These are phyloP conservation scores for Lepisosteus oculatus DNA, from an alignment of 2,113 vertebrate species.

Conservation along the genomic window DNA sequence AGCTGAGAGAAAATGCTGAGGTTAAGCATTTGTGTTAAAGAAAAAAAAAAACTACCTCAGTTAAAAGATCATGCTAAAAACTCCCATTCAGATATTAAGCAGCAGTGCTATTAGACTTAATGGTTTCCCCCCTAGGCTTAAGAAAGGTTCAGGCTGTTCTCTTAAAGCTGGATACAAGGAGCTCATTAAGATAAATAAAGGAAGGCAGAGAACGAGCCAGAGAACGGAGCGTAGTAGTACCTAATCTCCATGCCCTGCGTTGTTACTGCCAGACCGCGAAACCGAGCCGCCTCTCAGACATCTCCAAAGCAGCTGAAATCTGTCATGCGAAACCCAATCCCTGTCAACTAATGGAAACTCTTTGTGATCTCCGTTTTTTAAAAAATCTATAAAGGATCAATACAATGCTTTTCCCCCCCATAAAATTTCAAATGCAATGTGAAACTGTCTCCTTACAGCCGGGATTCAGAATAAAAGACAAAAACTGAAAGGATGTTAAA, in stretches of 20 bases:
- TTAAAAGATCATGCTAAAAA: conserved; percentile 41
- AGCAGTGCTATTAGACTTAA: conserved; percentile 63
- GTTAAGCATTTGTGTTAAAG: too few species aligned
- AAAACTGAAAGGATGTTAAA: too few species aligned
- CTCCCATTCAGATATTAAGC: conserved; percentile 59
- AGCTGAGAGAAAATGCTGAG: too few species aligned
- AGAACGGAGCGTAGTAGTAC: conserved; percentile 15
- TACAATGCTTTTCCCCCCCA: conserved; percentile 52
- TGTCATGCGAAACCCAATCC: conserved; percentile 66
- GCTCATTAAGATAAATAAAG: conserved; percentile 76
- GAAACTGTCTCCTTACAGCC: too few species aligned
- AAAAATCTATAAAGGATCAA: conserved; percentile 73
- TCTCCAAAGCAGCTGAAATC: conserved; percentile 55
- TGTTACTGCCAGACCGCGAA: conserved; percentile 49
- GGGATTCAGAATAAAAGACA: conserved; percentile 13
- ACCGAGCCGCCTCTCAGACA: conserved; percentile 52
- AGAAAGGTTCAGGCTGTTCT: conserved; percentile 49
- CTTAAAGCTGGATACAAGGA: conserved; percentile 65
- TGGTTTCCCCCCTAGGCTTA: conserved; percentile 53
- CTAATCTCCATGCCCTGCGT: conserved; percentile 12
- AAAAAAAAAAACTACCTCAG: conserved; percentile 1
- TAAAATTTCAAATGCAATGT: conserved; percentile 30
- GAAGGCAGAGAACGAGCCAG: conserved; percentile 47
- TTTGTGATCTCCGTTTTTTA: conserved; percentile 54
- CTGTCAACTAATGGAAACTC: conserved; percentile 64